Conservation (phyloP, 1,140 invertebrate genomes). For the Globodera rostochiensis region DNA sequence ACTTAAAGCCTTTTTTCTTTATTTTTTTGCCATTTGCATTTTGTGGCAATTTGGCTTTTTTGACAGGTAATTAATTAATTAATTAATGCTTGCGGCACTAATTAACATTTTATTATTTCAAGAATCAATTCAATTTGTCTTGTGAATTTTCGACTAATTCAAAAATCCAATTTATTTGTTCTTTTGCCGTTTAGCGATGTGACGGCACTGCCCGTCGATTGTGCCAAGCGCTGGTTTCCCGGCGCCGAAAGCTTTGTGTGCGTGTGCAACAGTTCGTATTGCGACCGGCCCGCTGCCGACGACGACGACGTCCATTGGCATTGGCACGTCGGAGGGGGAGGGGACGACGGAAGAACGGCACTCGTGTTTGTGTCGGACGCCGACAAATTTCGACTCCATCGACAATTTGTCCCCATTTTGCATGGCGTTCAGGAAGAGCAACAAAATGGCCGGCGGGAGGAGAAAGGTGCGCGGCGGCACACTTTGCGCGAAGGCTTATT, state of each 20-base stretch:
- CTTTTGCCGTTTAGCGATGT: background rate
- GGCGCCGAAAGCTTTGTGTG: conserved; percentile 32
- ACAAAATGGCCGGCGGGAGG: background rate
- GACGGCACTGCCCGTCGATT: background rate
- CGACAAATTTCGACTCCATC: background rate
- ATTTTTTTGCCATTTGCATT: background rate
- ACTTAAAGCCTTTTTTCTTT: background rate
- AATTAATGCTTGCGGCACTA: too few species aligned
- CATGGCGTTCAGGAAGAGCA: conserved; percentile 5
- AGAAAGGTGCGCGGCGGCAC: background rate
- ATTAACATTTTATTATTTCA: too few species aligned
- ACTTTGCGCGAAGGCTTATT: background rate
- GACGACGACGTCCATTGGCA: too few species aligned
- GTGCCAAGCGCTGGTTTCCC: conserved; percentile 6
- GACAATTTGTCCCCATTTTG: conserved; percentile 10
- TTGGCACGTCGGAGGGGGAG: background rate
- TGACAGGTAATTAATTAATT: background rate
- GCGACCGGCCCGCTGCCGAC: conserved; percentile 6
- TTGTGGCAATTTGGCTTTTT: background rate
- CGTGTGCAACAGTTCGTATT: conserved; percentile 22
- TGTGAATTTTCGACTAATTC: too few species aligned
- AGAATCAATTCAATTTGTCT: too few species aligned
- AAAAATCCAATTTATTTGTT: background rate
- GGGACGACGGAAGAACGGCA: background rate
- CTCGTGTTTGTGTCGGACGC: background rate